phyloP scores from a whole-genome alignment of 2,888 invertebrate species.

The Mylabris sibirica region DNA sequence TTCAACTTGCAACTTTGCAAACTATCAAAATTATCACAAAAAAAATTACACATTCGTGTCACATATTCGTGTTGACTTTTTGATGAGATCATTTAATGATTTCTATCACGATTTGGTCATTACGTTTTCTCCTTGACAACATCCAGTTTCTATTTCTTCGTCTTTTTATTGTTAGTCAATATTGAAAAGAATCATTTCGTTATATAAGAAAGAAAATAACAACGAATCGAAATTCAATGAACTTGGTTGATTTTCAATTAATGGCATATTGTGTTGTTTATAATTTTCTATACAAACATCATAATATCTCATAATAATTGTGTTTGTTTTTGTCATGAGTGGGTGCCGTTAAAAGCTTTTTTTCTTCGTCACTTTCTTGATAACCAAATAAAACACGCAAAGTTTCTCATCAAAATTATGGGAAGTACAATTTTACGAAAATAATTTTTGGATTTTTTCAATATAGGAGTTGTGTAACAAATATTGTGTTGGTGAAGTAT shows the following conservation, averaged over 20 bases:
- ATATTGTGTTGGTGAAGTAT: neutral
- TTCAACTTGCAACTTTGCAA: neutral
- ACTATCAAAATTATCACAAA: neutral
- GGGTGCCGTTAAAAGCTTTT: neutral
- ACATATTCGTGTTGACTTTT: neutral
- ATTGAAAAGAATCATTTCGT: neutral
- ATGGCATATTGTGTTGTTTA: neutral
- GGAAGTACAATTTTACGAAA: neutral
- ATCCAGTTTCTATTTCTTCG: neutral
- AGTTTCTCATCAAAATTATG: neutral
- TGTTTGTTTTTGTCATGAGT: neutral
- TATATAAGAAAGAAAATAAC: no score
- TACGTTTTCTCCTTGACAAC: neutral
- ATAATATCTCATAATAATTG: neutral
- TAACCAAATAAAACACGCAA: neutral
- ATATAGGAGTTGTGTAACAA: neutral
- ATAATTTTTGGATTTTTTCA: neutral
- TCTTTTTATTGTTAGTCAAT: neutral
- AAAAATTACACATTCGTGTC: neutral
- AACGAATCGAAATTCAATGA: neutral
- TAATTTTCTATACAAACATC: neutral
- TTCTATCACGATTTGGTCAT: neutral
- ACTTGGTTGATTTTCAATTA: neutral
- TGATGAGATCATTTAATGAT: neutral
- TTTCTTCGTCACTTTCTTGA: neutral